Conservation (phyloP, 2,888 invertebrate genomes). For the Cosmia trapezina region DNA sequence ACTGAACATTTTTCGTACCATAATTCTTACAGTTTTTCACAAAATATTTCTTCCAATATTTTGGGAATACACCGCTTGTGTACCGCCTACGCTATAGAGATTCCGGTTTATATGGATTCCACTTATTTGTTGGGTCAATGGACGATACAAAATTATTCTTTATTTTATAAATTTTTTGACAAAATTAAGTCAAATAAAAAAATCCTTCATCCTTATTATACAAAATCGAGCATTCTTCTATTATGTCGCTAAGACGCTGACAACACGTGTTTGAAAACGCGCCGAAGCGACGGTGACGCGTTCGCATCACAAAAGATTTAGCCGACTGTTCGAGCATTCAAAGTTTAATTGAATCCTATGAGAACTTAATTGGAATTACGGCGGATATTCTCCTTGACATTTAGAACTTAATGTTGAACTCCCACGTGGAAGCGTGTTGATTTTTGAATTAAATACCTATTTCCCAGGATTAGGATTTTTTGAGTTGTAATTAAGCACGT, state of each 20-base stretch:
- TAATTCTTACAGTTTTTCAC: not conserved
- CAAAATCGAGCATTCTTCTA: constrained; percentile 19
- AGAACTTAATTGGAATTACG: constrained; percentile 47
- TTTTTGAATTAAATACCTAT: constrained; percentile 32
- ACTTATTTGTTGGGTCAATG: not conserved
- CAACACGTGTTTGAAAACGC: constrained; percentile 35
- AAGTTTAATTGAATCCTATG: constrained; percentile 60
- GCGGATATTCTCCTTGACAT: constrained; percentile 43
- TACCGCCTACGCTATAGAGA: not conserved
- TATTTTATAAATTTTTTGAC: not conserved
- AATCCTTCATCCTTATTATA: not conserved
- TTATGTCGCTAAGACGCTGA: constrained; percentile 8
- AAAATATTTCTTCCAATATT: not conserved
- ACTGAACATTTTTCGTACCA: not conserved
- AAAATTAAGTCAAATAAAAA: not conserved
- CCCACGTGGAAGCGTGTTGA: constrained; percentile 11
- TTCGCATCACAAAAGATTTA: constrained; percentile 51
- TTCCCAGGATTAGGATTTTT: not conserved
- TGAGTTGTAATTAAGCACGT: no score
- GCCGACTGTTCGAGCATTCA: constrained; percentile 44
- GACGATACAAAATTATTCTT: not conserved
- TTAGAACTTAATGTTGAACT: constrained; percentile 34
- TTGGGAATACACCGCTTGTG: not conserved
- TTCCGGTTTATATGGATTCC: not conserved
- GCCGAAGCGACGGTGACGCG: not conserved